Percentiles rank a stretch among this genome's conserved stretches.
phyloP scores from a whole-genome alignment of 2,113 vertebrate species.

The Hyperopisus bebe region DNA sequence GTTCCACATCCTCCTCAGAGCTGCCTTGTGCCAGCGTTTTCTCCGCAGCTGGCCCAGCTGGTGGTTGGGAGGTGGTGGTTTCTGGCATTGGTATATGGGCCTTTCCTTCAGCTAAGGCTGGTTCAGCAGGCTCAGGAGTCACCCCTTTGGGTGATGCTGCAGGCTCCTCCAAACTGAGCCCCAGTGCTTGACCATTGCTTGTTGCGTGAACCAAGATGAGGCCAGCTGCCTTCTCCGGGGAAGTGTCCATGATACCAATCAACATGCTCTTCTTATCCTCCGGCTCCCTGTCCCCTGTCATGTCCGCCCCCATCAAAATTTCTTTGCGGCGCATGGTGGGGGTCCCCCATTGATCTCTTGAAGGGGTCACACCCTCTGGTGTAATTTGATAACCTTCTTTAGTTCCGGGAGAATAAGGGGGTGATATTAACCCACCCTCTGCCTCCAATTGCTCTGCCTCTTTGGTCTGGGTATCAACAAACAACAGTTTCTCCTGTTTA shows the following conservation, averaged over 20 bases:
- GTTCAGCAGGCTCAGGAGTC: conserved; percentile 30
- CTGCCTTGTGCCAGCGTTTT: conserved; percentile 82
- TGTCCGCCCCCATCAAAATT: conserved; percentile 63
- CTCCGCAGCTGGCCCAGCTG: conserved; percentile 53
- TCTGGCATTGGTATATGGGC: conserved; percentile 55
- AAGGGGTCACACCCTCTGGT: conserved; percentile 54
- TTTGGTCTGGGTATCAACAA: conserved; percentile 81
- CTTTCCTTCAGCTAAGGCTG: conserved; percentile 34
- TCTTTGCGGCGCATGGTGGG: conserved; percentile 74
- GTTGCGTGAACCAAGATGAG: conserved; percentile 94
- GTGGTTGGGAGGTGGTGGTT: conserved; percentile 40
- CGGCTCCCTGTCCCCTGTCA: conserved; percentile 60
- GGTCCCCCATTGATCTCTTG: conserved; percentile 64
- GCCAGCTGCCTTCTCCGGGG: conserved; percentile 91
- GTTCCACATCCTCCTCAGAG: conserved; percentile 88
- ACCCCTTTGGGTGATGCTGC: conserved; percentile 39
- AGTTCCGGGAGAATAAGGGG: conserved; percentile 58
- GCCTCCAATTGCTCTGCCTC: conserved; percentile 76
- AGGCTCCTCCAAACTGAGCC: conserved; percentile 58
- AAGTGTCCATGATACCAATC: conserved; percentile 91
- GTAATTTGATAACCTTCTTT: conserved; percentile 42
- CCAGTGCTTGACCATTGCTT: conserved; percentile 79
- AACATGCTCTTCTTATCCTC: conserved; percentile 95
- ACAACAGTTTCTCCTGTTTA: conserved; percentile 69
- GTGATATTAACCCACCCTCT: conserved; percentile 77